phyloP scores from a whole-genome alignment of 2,888 invertebrate genomes.

The Lepas anatifera region DNA sequence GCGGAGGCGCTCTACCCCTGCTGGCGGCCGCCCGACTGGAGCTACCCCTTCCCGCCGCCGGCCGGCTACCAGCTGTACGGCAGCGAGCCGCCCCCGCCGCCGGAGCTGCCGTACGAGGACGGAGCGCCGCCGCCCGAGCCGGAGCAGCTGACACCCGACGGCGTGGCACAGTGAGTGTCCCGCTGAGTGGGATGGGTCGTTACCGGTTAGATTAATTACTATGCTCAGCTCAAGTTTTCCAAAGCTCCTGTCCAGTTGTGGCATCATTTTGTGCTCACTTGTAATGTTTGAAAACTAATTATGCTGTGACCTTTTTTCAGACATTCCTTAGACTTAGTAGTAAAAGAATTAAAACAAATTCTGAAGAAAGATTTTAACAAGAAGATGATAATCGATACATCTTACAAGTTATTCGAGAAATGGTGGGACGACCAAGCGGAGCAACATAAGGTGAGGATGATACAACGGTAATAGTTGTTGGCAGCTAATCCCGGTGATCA shows the following conservation, averaged over 20 bases:
- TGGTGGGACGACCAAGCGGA: constrained; percentile 75
- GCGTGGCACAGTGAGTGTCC: background rate
- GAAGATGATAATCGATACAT: constrained; percentile 89
- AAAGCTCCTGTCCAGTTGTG: no score
- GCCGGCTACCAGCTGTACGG: background rate
- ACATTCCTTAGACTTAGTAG: constrained; percentile 52
- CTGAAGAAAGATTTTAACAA: constrained; percentile 87
- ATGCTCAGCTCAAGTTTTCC: no score
- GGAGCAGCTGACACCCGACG: background rate
- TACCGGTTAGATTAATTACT: no score
- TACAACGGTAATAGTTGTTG: no score
- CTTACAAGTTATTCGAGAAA: constrained; percentile 80
- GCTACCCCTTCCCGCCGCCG: background rate
- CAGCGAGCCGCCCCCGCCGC: no score
- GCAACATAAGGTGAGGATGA: constrained; percentile 38
- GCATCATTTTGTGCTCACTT: no score
- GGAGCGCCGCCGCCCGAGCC: background rate
- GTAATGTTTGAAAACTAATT: no score
- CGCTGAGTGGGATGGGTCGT: no score
- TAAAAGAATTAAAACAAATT: constrained; percentile 77
- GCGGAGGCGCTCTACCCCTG: background rate
- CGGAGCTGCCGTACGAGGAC: background rate
- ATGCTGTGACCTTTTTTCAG: background rate
- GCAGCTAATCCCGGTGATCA: no score
- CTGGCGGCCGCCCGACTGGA: background rate